These are phyloP conservation scores for Pygathrix nemaeus DNA, from an alignment of 2,113 vertebrate species.

Conservation along the genomic window DNA sequence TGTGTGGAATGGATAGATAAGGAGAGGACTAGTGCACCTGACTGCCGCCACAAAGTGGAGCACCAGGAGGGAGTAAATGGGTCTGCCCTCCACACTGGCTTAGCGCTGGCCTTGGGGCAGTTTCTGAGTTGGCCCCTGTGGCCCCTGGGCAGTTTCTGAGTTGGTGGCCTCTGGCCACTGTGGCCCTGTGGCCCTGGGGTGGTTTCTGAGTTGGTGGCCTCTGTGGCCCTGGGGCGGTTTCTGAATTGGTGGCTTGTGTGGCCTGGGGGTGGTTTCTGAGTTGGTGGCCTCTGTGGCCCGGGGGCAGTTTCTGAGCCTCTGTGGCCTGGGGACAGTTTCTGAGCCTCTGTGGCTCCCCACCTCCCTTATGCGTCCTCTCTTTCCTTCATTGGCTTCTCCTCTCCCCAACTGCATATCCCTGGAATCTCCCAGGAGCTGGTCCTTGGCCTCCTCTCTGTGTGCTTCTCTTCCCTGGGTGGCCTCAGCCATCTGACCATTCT, in stretches of 20 bases:
- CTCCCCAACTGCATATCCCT: not conserved
- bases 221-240: too few species aligned
- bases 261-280: too few species aligned
- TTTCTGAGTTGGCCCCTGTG: not conserved
- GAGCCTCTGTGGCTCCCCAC: not conserved
- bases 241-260: too few species aligned
- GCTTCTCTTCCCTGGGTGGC: not conserved
- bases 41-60: not conserved
- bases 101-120: not conserved
- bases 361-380: not conserved
- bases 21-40: rapidly evolving
- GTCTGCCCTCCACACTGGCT: rapidly evolving
- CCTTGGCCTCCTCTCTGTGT: too few species aligned
- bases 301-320: not conserved
- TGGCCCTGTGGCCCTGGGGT: too few species aligned
- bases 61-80: rapidly evolving
- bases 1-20: not conserved
- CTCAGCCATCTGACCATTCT: not conserved
- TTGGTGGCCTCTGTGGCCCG: too few species aligned
- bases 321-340: too few species aligned
- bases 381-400: not conserved
- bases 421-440: not conserved
- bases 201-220: too few species aligned
- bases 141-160: too few species aligned
- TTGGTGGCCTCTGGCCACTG: too few species aligned